These are phyloP conservation scores for Squalus acanthias DNA, from an alignment of 2,797 vertebrate species.

Conservation along the genomic window DNA sequence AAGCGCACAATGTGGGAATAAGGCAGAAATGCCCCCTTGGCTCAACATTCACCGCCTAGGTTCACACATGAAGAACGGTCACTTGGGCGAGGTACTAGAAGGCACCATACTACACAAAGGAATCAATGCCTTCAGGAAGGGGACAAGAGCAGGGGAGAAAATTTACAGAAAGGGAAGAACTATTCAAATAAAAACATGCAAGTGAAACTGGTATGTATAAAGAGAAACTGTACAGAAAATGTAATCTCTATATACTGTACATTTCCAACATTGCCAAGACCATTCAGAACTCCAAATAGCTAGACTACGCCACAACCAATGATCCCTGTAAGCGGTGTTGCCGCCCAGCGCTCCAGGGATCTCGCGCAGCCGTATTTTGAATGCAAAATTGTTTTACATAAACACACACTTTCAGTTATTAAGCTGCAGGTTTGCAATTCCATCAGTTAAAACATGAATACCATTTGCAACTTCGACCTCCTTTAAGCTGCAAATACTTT, in stretches of 20 bases:
- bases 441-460: background rate
- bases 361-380: no score
- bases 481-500: background rate
- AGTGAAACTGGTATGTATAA: background rate
- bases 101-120: background rate
- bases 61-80: background rate
- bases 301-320: background rate
- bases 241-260: background rate
- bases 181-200: background rate
- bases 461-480: background rate
- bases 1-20: background rate
- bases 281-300: background rate
- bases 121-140: background rate
- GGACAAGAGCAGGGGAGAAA: background rate
- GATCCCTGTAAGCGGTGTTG: no score
- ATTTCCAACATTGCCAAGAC: background rate
- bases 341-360: no score
- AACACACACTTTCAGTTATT: background rate
- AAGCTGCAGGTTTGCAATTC: background rate
- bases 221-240: background rate
- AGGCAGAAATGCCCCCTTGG: no score
- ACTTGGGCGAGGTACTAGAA: background rate
- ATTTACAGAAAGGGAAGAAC: background rate
- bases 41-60: background rate
- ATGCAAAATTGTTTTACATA: background rate